Conservation (phyloP, 2,797 vertebrate genomes). For the Ispidina lecontei region DNA sequence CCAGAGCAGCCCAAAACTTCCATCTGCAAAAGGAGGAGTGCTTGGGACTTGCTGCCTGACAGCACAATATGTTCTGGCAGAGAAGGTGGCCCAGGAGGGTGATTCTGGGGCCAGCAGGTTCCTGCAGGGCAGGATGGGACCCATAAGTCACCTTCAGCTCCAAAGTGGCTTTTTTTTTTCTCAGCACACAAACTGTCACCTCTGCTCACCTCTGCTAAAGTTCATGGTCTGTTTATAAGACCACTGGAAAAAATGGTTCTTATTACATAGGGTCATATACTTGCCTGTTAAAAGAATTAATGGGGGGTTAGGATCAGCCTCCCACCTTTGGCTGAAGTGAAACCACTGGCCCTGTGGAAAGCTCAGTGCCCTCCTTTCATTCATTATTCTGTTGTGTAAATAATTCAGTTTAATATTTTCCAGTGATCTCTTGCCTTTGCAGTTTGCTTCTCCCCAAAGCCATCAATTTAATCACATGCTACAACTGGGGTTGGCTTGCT, state of each 20-base stretch:
- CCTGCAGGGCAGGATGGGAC: background rate
- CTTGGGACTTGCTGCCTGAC: background rate
- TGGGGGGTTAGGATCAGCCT: background rate
- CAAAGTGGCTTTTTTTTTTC: background rate
- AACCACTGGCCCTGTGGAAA: background rate
- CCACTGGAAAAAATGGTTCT: background rate
- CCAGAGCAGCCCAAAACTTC: background rate
- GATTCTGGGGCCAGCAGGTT: background rate
- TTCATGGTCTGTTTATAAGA: background rate
- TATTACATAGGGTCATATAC: background rate
- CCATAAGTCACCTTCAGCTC: background rate
- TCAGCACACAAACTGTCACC: background rate
- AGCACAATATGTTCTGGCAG: background rate
- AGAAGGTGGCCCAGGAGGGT: background rate
- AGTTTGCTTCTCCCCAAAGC: slow-evolving; percentile 2
- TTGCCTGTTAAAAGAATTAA: background rate
- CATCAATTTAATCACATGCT: background rate
- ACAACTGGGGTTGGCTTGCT: background rate
- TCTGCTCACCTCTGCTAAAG: background rate
- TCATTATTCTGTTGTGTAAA: slow-evolving; percentile 29
- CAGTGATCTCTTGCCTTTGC: background rate
- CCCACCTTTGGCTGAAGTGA: background rate
- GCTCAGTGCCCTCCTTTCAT: background rate
- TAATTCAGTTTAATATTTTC: slow-evolving; percentile 40
- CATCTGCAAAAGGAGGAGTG: background rate